Evolutionary conservation across 2,888 invertebrate species (phyloP).

Genomic region (Geophilus truncorum): DNA sequence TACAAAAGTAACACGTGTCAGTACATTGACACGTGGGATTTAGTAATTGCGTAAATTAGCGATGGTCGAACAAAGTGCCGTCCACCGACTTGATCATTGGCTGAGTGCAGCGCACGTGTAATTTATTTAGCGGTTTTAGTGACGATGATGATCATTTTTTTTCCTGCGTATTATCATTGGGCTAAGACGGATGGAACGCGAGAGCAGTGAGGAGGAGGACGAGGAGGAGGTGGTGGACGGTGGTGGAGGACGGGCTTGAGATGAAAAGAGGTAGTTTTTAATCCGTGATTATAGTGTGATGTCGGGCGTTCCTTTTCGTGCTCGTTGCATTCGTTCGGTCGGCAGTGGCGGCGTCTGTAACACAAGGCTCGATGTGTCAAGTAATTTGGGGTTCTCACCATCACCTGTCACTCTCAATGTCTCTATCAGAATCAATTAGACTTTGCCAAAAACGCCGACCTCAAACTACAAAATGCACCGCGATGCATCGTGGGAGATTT

Average conservation of each 20-base stretch:
- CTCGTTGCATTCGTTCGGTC: neutral
- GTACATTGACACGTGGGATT: neutral
- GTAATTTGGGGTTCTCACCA: slow-evolving; percentile 31
- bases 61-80: neutral
- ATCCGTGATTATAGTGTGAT: slow-evolving; percentile 12
- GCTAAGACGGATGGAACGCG: neutral
- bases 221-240: too few relatives aligned
- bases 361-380: slow-evolving; percentile 33
- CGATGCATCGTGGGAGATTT: neutral
- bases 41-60: neutral
- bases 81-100: neutral
- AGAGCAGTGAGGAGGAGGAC: too few relatives aligned
- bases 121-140: neutral
- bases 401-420: slow-evolving; percentile 32
- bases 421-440: slow-evolving; percentile 33
- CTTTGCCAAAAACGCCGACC: neutral
- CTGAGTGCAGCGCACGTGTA: neutral
- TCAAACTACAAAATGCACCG: neutral
- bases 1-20: neutral
- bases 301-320: slow-evolving; percentile 8
- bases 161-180: neutral
- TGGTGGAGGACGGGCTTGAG: neutral
- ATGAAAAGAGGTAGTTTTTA: slow-evolving; percentile 13
- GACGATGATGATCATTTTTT: neutral
- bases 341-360: slow-evolving; percentile 23